phyloP scores from a whole-genome alignment of 2,888 invertebrate genomes.

The Stegana nigrithorax region DNA sequence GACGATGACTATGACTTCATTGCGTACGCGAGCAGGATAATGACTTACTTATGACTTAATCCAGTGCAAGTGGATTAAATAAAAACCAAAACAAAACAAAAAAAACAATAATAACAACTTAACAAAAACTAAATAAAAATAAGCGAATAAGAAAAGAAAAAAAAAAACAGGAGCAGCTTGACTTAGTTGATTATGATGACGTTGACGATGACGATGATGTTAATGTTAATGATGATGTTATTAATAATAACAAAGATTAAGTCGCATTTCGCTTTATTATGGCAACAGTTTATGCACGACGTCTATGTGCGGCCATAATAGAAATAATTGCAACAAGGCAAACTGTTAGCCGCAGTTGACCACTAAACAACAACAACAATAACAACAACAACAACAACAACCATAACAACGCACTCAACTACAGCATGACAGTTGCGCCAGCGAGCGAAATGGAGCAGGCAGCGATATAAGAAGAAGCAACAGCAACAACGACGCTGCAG shows the following conservation, averaged over 20 bases:
- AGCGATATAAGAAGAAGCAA: neutral
- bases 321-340: conserved; percentile 10
- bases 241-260: conserved; percentile 11
- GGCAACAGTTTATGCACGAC: conserved; percentile 2
- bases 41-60: conserved; percentile 4
- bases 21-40: neutral
- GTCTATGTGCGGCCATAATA: conserved; percentile 5
- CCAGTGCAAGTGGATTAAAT: neutral
- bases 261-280: conserved; percentile 9
- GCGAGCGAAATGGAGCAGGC: neutral
- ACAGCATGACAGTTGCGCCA: neutral
- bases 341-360: too few relatives aligned
- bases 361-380: too few relatives aligned
- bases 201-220: too few relatives aligned
- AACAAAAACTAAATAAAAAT: neutral
- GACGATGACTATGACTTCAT: too few relatives aligned
- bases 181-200: too few relatives aligned
- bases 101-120: neutral
- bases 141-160: neutral
- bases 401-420: too few relatives aligned
- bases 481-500: too few relatives aligned
- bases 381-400: too few relatives aligned
- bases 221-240: neutral
- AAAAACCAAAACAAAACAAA: neutral
- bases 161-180: conserved; percentile 1